Evolutionary conservation across 2,888 invertebrate species (phyloP), one percentile per base, ranked within the genome.

Genomic region (Desoria tigrina): DNA sequence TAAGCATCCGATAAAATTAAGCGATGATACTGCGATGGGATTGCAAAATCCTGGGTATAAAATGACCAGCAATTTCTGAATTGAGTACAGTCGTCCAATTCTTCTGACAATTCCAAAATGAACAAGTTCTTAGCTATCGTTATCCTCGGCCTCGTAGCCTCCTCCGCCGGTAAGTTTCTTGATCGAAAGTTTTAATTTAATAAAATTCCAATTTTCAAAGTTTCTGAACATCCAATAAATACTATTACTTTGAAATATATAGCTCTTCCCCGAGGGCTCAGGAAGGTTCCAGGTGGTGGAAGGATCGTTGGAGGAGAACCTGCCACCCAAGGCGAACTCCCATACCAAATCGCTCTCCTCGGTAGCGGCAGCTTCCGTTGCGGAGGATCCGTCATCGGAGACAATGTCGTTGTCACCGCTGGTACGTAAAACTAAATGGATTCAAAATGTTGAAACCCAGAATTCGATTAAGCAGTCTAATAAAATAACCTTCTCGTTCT

Each of bases 241-340:
- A n/a, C n/a, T n/a, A n/a, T n/a, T n/a, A n/a, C n/a, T n/a, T n/a
- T n/a, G n/a, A n/a, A 16, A 16, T 39, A 11, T 39, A 39, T 39
- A 64, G 67, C 67, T 32, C 24, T 53, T 39, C 61, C 67, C 7
- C 50, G 42, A 37, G 21, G 32, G 2, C 42, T 45, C 32, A 28
- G 63, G 39, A 55, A 60, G 23, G 42, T 68, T 27, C 49, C 37
- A 42, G 61, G 53, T 23, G 49, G 49, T 49, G 57, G 24, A 14
- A 18, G 42, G 6, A 68, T 68, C 55, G 54, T 68, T 24, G 68
- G 68, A 49, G 68, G 68, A 45, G 51, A 65, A 28, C 37, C 53
- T 16, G 66, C 63, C 27, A 18, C 1, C 1, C 50, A 56, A 45
- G 66, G 69, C 3, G 56, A 68, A 50, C 50, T 69, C n/a, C 63